phyloP scores from a whole-genome alignment of 2,113 vertebrate species.

The Cynocephalus volans region DNA sequence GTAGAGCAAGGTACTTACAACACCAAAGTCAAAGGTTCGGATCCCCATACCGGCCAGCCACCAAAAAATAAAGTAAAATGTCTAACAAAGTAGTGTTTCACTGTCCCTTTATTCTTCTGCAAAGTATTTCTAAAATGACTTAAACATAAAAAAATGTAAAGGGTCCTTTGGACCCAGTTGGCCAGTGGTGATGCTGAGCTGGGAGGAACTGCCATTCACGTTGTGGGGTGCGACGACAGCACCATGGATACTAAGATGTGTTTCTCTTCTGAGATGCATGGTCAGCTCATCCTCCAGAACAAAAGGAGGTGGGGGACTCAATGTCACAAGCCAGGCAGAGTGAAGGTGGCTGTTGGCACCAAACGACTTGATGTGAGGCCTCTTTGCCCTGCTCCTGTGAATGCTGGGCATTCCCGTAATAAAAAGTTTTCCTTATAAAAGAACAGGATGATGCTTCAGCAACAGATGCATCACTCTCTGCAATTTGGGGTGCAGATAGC shows the following conservation, averaged over 20 bases:
- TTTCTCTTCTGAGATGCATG: neutral
- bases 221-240: neutral
- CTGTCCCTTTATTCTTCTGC: neutral
- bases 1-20: too few relatives aligned
- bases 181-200: neutral
- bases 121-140: neutral
- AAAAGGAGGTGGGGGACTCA: neutral
- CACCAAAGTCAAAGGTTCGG: too few relatives aligned
- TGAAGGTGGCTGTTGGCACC: neutral
- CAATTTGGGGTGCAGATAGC: neutral
- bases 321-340: neutral
- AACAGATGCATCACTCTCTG: neutral
- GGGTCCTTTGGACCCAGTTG: too few relatives aligned
- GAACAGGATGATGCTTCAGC: neutral
- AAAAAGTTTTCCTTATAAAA: neutral
- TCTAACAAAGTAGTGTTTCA: neutral
- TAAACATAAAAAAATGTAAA: neutral
- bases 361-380: neutral
- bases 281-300: too few relatives aligned
- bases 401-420: neutral
- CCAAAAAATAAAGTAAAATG: neutral
- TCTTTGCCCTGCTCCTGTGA: neutral
- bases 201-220: rapidly evolving
- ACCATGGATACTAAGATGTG: too few relatives aligned
- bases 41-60: too few relatives aligned